Evolutionary conservation across 2,113 vertebrate genomes (phyloP).

Genomic region (Prochilodus magdalenae): DNA sequence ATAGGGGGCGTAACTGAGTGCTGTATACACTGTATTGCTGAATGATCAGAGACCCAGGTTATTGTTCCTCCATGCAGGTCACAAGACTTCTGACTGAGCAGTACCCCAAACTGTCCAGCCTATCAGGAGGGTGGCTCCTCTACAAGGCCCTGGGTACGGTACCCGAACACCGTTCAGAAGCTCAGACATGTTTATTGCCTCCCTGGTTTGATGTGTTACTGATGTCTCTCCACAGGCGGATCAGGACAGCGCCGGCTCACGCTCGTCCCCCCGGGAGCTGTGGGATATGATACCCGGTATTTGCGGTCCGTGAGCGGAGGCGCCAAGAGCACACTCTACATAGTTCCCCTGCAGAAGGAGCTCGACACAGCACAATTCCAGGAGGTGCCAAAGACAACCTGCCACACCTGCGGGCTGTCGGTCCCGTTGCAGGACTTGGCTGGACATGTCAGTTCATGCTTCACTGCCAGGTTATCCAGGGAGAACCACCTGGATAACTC

Average conservation of each 20-base stretch:
- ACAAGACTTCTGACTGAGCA: neutral
- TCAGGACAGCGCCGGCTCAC: slow-evolving; percentile 10
- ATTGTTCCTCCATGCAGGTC: too few species aligned
- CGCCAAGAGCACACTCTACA: neutral
- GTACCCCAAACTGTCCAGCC: slow-evolving; percentile 10
- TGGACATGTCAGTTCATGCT: too few species aligned
- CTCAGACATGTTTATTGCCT: too few species aligned
- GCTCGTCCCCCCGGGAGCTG: neutral
- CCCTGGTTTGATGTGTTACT: too few species aligned
- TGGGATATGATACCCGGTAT: slow-evolving; percentile 18
- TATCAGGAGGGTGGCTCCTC: slow-evolving; percentile 14
- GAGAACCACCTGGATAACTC: too few species aligned
- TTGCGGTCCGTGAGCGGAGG: neutral
- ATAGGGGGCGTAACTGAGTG: too few species aligned
- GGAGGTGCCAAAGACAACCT: neutral
- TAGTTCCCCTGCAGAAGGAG: neutral
- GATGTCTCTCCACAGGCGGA: slow-evolving; percentile 12
- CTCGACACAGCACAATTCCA: neutral
- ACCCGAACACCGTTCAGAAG: too few species aligned
- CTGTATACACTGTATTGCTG: too few species aligned
- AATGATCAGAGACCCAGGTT: too few species aligned
- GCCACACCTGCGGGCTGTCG: too few species aligned
- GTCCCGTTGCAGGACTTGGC: too few species aligned
- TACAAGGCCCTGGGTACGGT: neutral
- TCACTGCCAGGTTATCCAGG: too few species aligned